Evolutionary conservation across 2,797 vertebrate genomes (phyloP).

Genomic region (Trichosurus vulpecula): DNA sequence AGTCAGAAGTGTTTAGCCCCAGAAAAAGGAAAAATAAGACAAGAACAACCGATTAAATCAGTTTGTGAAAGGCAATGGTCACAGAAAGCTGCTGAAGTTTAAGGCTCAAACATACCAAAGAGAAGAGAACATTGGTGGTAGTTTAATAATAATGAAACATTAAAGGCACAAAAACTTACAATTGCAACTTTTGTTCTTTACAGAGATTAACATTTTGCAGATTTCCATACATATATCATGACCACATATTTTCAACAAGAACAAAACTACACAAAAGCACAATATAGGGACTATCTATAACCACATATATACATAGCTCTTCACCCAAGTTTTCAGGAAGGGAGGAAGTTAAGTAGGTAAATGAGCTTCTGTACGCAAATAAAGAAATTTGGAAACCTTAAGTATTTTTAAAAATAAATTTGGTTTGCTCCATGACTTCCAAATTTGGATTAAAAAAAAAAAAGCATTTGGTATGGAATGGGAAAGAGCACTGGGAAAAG

Average conservation of each 20-base stretch:
- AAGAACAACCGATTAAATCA: conserved; percentile 3
- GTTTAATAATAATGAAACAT: background rate
- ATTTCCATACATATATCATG: background rate
- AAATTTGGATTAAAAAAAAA: background rate
- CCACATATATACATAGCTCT: rapidly evolving
- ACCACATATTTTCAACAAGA: background rate
- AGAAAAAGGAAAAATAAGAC: conserved; percentile 54
- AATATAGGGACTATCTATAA: background rate
- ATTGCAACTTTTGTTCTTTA: background rate
- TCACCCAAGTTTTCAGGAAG: background rate
- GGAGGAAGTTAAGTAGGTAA: background rate
- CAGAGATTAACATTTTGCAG: background rate
- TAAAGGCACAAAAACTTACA: background rate
- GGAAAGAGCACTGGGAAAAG: background rate
- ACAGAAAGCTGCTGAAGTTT: conserved; percentile 26
- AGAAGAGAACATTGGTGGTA: conserved; percentile 52
- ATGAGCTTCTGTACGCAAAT: conserved; percentile 1
- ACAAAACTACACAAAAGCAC: background rate
- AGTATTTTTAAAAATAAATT: background rate
- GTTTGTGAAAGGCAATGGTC: conserved; percentile 13
- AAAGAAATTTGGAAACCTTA: background rate
- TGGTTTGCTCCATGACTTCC: background rate
- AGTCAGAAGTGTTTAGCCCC: conserved; percentile 30
- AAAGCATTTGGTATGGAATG: background rate
- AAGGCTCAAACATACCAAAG: conserved; percentile 1